Percentiles rank a stretch among this genome's conserved stretches.
Conservation (phyloP, 1,140 invertebrate genomes). For the Drosophila erecta region DNA sequence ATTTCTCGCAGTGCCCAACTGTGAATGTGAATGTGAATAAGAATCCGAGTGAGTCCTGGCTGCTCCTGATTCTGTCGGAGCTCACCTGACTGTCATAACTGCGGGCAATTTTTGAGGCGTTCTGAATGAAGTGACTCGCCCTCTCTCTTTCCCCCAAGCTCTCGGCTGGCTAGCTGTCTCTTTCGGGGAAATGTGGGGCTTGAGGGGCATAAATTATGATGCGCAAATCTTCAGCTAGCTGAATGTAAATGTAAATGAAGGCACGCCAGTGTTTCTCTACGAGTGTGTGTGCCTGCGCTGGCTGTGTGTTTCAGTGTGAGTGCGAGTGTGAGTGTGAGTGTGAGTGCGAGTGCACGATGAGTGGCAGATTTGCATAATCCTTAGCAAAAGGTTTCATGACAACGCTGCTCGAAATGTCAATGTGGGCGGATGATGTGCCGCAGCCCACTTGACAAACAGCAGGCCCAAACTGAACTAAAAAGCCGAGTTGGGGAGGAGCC, state of each 20-base stretch:
- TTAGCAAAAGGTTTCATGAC: conserved; percentile 81
- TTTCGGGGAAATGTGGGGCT: conserved; percentile 25
- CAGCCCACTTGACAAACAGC: conserved; percentile 31
- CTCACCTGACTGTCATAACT: conserved; percentile 59
- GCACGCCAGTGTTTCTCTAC: conserved; percentile 43
- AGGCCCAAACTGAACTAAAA: conserved; percentile 10
- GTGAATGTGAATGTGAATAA: conserved; percentile 34
- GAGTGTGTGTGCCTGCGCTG: conserved; percentile 7
- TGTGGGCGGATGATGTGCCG: conserved; percentile 46
- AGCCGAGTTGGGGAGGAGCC: neutral
- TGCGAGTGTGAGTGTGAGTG: conserved; percentile 38
- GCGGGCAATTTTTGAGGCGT: conserved; percentile 80
- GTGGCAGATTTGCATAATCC: conserved; percentile 82
- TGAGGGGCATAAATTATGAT: conserved; percentile 78
- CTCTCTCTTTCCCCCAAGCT: neutral
- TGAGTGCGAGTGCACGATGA: conserved; percentile 64
- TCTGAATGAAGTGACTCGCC: conserved; percentile 69
- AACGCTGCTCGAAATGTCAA: conserved; percentile 79
- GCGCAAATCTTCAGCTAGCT: conserved; percentile 82
- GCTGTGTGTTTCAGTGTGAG: conserved; percentile 27
- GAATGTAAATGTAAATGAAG: conserved; percentile 82
- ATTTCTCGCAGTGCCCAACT: conserved; percentile 20
- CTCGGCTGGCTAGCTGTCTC: conserved; percentile 14
- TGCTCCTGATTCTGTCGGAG: conserved; percentile 36
- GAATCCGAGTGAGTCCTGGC: conserved; percentile 32